A percentile compares a stretch with the other conserved stretches of the same genome.
phyloP scores from a whole-genome alignment of 2,113 vertebrate genomes.

The Catharus minimus region DNA sequence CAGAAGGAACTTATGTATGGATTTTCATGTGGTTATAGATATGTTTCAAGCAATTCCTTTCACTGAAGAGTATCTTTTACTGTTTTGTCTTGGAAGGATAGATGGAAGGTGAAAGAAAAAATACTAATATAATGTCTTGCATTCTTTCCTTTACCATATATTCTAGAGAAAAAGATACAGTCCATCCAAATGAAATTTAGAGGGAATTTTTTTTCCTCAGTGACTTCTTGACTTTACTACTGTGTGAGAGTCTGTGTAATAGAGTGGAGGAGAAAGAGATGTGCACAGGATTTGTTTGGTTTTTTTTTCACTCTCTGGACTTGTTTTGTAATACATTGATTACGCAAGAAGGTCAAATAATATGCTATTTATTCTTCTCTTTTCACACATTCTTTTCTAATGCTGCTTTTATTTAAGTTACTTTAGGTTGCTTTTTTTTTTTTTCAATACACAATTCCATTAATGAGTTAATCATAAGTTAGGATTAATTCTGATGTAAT shows the following conservation, averaged over 20 bases:
- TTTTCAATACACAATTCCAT: neutral
- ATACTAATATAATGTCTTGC: fast-evolving
- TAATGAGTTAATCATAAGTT: neutral
- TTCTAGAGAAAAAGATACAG: neutral
- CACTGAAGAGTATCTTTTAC: neutral
- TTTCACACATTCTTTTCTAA: neutral
- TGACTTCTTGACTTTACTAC: fast-evolving
- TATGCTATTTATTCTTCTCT: neutral
- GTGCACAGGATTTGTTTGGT: neutral
- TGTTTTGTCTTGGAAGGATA: neutral
- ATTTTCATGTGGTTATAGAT: neutral
- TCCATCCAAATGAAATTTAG: neutral
- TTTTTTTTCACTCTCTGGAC: neutral
- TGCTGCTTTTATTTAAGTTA: neutral
- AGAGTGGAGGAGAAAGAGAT: neutral
- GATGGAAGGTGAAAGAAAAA: neutral
- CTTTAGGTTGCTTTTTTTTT: neutral
- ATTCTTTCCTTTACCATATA: neutral
- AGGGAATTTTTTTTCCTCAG: neutral
- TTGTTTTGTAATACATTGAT: neutral
- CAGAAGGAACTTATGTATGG: fast-evolving
- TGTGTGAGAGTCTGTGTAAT: fast-evolving
- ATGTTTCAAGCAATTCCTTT: neutral
- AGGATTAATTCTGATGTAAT: neutral
- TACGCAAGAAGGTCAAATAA: neutral